Evolutionary conservation across 2,113 vertebrate genomes (phyloP).

Genomic region (Atractosteus spatula): DNA sequence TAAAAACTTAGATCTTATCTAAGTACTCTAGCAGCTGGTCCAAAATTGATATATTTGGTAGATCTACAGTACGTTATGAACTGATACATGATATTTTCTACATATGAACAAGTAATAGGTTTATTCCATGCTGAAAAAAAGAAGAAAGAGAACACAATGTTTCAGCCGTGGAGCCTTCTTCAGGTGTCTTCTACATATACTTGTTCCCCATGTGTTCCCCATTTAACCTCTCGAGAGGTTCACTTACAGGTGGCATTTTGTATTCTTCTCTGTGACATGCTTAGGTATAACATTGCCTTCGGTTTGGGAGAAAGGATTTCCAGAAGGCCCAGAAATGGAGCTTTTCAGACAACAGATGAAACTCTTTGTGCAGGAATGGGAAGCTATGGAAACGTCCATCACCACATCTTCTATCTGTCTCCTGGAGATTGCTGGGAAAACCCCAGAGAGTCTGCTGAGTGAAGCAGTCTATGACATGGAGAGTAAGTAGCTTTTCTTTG

Average conservation of each 20-base stretch:
- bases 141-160: too few relatives aligned
- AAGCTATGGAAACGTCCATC: conserved; percentile 51
- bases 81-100: too few relatives aligned
- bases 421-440: conserved; percentile 73
- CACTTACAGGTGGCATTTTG: neutral
- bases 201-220: too few relatives aligned
- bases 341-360: conserved; percentile 55
- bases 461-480: conserved; percentile 71
- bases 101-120: too few relatives aligned
- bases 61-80: too few relatives aligned
- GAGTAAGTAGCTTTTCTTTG: conserved; percentile 65
- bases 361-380: conserved; percentile 64
- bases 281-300: conserved; percentile 58
- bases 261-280: conserved; percentile 2
- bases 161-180: too few relatives aligned
- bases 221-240: too few relatives aligned
- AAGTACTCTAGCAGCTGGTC: too few relatives aligned
- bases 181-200: too few relatives aligned
- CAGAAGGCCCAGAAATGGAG: conserved; percentile 77
- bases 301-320: conserved; percentile 65
- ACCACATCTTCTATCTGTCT: conserved; percentile 29
- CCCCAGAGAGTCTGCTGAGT: conserved; percentile 70
- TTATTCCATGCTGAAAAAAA: too few relatives aligned
- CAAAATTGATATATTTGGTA: too few relatives aligned
- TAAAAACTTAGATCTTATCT: too few relatives aligned